Percentiles rank a stretch among this genome's conserved stretches.
Conservation (phyloP, 2,888 invertebrate genomes). For the Drosophila rubida region DNA sequence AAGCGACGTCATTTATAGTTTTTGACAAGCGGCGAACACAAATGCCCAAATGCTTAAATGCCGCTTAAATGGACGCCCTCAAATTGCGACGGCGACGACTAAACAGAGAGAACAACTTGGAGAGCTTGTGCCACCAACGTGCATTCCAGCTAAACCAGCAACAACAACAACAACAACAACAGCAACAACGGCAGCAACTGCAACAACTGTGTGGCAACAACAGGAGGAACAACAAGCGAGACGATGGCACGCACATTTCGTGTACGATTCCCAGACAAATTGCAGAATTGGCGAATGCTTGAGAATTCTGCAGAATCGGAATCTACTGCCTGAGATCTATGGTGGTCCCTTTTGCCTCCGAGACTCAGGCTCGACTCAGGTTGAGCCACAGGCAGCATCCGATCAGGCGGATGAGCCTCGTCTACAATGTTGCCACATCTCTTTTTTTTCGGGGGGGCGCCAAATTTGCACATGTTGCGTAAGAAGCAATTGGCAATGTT, state of each 20-base stretch:
- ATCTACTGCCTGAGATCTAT: constrained; percentile 67
- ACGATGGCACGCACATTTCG: constrained; percentile 77
- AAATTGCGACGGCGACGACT: constrained; percentile 40
- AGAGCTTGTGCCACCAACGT: constrained; percentile 72
- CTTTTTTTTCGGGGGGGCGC: constrained; percentile 29
- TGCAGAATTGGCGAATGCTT: constrained; percentile 78
- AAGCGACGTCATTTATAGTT: constrained; percentile 79
- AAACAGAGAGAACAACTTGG: constrained; percentile 28
- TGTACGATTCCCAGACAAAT: constrained; percentile 78
- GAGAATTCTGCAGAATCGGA: constrained; percentile 71
- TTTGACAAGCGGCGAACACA: constrained; percentile 72
- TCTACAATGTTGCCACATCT: background rate
- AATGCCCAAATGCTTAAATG: constrained; percentile 66
- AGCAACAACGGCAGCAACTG: background rate
- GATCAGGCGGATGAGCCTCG: background rate
- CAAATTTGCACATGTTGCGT: constrained; percentile 58
- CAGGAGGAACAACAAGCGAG: constrained; percentile 26
- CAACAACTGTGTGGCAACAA: constrained; percentile 13
- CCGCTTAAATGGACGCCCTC: constrained; percentile 56
- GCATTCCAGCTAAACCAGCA: constrained; percentile 60
- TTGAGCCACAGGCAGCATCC: constrained; percentile 1
- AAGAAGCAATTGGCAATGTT: constrained; percentile 37
- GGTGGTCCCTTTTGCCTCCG: constrained; percentile 55
- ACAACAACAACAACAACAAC: constrained; percentile 21
- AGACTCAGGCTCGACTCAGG: background rate